Percentiles rank a stretch among this genome's conserved stretches.
phyloP scores from a whole-genome alignment of 2,113 vertebrate species.

The Ailuropoda melanoleuca region DNA sequence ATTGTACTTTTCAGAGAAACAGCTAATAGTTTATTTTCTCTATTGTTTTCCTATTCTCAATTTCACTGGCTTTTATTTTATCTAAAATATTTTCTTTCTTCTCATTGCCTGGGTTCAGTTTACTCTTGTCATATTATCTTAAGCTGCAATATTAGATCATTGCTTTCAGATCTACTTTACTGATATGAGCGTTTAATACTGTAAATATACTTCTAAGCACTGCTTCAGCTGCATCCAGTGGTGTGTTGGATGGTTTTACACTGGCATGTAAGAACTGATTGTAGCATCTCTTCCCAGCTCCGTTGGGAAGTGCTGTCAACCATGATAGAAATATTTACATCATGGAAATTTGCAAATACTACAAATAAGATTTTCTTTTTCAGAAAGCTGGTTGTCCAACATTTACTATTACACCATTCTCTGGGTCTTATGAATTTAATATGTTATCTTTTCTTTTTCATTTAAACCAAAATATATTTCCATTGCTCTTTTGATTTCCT shows the following conservation, averaged over 20 bases:
- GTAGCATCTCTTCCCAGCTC: neutral
- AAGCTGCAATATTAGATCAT: neutral
- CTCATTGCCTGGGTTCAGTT: neutral
- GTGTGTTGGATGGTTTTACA: neutral
- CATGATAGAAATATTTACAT: neutral
- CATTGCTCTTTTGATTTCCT: neutral
- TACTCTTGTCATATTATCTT: neutral
- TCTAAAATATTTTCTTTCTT: neutral
- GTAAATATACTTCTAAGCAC: neutral
- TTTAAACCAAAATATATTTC: neutral
- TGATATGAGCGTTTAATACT: neutral
- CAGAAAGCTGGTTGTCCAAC: neutral
- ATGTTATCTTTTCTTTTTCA: neutral
- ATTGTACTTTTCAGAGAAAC: neutral
- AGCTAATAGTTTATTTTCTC: neutral
- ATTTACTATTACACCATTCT: neutral
- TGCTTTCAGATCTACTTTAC: neutral
- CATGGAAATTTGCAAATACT: neutral
- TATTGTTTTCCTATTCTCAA: neutral
- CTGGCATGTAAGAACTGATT: neutral
- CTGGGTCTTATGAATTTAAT: neutral
- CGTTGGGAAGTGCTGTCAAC: neutral
- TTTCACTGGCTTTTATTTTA: neutral
- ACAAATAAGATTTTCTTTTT: neutral
- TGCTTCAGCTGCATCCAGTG: neutral